phyloP scores from a whole-genome alignment of 2,797 vertebrate genomes.

The Morus bassanus region DNA sequence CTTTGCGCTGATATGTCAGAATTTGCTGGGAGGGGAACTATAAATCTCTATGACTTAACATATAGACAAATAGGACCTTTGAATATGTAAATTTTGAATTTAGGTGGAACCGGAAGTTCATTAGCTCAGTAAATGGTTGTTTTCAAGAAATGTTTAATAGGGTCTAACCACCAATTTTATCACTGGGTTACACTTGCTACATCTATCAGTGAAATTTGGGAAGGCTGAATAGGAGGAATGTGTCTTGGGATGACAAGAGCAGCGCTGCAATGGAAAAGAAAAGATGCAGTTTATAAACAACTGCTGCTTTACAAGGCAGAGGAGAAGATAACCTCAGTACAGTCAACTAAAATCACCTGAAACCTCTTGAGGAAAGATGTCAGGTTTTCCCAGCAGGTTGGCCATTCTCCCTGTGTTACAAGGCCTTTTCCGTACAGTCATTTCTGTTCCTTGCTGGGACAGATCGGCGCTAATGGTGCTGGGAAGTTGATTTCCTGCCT shows the following conservation, averaged over 20 bases:
- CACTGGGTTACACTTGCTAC: background rate
- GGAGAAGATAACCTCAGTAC: background rate
- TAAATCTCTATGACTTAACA: background rate
- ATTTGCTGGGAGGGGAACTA: background rate
- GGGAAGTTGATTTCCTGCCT: background rate
- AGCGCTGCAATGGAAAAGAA: background rate
- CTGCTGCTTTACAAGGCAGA: background rate
- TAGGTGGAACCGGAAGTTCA: background rate
- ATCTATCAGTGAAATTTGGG: background rate
- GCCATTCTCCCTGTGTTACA: background rate
- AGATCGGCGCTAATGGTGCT: background rate
- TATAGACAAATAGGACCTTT: background rate
- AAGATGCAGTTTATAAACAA: background rate
- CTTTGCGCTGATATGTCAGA: background rate
- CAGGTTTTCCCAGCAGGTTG: background rate
- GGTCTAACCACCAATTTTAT: slow-evolving; percentile 17
- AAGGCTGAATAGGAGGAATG: background rate
- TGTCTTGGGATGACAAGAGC: background rate
- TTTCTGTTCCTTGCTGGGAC: background rate
- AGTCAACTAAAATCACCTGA: background rate
- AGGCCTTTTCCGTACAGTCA: background rate
- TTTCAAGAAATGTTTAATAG: background rate
- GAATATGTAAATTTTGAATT: background rate
- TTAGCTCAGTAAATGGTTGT: background rate
- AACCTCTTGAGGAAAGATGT: background rate